A percentile compares a stretch with the other conserved stretches of the same genome.
Evolutionary conservation across 2,888 invertebrate genomes (phyloP).

Genomic region (Myopa tessellatipennis): DNA sequence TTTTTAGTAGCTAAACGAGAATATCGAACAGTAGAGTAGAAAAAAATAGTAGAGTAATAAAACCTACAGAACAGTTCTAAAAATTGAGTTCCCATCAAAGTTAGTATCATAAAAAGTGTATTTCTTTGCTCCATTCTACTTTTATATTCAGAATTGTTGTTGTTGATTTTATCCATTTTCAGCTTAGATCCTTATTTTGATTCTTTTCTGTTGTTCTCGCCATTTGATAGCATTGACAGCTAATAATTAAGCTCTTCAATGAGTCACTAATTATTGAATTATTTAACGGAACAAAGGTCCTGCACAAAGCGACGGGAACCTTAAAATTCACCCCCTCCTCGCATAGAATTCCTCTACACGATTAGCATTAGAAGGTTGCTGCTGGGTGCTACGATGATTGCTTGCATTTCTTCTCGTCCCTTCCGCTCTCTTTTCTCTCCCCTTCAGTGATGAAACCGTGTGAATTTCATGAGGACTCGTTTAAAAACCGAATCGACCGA

Average conservation of each 20-base stretch:
- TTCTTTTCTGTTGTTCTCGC: background rate
- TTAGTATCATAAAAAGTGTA: no score
- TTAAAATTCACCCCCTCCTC: slow-evolving; percentile 23
- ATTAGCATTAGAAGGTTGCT: background rate
- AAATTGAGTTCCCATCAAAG: slow-evolving; percentile 6
- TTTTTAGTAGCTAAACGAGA: no score
- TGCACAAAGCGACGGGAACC: background rate
- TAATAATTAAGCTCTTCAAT: slow-evolving; percentile 20
- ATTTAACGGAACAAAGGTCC: background rate
- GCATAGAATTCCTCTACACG: slow-evolving; percentile 9
- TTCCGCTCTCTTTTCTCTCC: background rate
- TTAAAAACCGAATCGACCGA: background rate
- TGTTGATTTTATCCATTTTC: background rate
- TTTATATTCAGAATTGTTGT: no score
- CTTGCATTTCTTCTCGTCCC: no score
- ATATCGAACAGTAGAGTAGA: no score
- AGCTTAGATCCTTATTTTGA: background rate
- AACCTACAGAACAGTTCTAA: background rate
- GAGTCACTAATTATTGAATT: slow-evolving; percentile 19
- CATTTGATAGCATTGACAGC: slow-evolving; percentile 15
- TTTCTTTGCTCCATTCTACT: no score
- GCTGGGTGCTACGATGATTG: background rate
- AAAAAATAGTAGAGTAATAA: background rate
- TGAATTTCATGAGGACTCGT: slow-evolving; percentile 22
- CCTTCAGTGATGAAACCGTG: slow-evolving; percentile 15